A percentile compares a stretch with the other conserved stretches of the same genome.
phyloP scores from a whole-genome alignment of 2,797 vertebrate species.

The Semaprochilodus insignis region DNA sequence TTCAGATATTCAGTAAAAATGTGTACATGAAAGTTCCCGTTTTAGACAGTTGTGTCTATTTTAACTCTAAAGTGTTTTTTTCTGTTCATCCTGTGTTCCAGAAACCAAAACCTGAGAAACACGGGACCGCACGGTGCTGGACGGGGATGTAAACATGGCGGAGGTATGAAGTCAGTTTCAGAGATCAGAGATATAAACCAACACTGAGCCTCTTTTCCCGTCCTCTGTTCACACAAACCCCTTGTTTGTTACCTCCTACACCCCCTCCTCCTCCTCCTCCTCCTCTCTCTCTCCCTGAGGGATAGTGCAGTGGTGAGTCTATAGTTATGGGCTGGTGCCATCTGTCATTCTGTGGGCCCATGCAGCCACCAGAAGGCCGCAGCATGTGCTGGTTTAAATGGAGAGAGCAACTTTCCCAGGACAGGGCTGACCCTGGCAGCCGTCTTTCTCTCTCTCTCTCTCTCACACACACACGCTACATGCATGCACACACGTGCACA shows the following conservation, averaged over 20 bases:
- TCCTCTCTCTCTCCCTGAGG: constrained; percentile 52
- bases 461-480: constrained; percentile 54
- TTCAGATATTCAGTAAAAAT: neutral
- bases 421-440: constrained; percentile 81
- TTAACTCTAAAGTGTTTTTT: too few species aligned
- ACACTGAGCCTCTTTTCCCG: constrained; percentile 12
- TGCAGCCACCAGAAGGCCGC: constrained; percentile 82
- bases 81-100: too few species aligned
- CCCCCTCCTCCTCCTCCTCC: constrained; percentile 4
- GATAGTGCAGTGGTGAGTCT: constrained; percentile 69
- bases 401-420: constrained; percentile 83
- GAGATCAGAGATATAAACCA: constrained; percentile 64
- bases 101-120: neutral
- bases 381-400: constrained; percentile 85
- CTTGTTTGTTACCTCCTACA: constrained; percentile 23
- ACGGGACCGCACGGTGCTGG: neutral
- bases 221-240: constrained; percentile 31
- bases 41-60: too few species aligned
- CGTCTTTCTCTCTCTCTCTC: constrained; percentile 62
- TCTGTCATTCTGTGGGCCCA: constrained; percentile 79
- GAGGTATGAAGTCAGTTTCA: constrained; percentile 73
- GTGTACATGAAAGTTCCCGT: too few species aligned
- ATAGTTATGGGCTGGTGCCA: constrained; percentile 80
- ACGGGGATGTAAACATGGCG: constrained; percentile 58
- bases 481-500: constrained; percentile 50